These are phyloP conservation scores for Drosophila monieri DNA, from an alignment of 2,888 invertebrate species.

Conservation along the genomic window DNA sequence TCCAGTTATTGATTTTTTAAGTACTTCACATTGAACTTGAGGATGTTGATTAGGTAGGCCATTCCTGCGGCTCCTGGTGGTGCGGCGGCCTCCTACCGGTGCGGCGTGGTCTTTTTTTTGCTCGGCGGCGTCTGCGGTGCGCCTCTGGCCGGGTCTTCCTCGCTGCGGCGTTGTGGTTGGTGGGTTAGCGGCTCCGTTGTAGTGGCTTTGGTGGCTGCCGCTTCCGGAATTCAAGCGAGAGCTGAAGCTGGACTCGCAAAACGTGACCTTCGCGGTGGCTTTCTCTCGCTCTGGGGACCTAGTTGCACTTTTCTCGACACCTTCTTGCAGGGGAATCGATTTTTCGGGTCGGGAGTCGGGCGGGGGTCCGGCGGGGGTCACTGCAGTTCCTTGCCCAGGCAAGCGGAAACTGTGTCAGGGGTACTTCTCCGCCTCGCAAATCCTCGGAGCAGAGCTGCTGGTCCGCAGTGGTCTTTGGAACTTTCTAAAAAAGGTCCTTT, in stretches of 20 bases:
- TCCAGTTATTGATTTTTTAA: constrained; percentile 81
- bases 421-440: background rate
- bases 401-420: constrained; percentile 32
- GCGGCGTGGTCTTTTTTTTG: constrained; percentile 82
- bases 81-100: constrained; percentile 78
- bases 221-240: constrained; percentile 33
- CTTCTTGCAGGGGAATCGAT: constrained; percentile 36
- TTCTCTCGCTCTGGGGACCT: constrained; percentile 12
- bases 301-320: constrained; percentile 19
- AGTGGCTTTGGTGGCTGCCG: constrained; percentile 80
- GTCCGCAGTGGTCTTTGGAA: background rate
- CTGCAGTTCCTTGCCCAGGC: constrained; percentile 9
- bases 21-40: constrained; percentile 83
- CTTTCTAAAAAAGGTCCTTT: background rate
- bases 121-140: constrained; percentile 64
- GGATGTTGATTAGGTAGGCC: constrained; percentile 82
- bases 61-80: constrained; percentile 52
- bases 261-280: constrained; percentile 38
- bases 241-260: constrained; percentile 6
- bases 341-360: constrained; percentile 19
- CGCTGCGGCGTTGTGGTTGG: constrained; percentile 25
- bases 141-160: constrained; percentile 11
- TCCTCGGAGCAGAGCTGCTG: background rate
- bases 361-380: constrained; percentile 14
- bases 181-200: constrained; percentile 84